Percentiles rank a stretch among this genome's conserved stretches.
Conservation (phyloP, 92 coral and sea anemone genomes). For the Pocillopora grandis region DNA sequence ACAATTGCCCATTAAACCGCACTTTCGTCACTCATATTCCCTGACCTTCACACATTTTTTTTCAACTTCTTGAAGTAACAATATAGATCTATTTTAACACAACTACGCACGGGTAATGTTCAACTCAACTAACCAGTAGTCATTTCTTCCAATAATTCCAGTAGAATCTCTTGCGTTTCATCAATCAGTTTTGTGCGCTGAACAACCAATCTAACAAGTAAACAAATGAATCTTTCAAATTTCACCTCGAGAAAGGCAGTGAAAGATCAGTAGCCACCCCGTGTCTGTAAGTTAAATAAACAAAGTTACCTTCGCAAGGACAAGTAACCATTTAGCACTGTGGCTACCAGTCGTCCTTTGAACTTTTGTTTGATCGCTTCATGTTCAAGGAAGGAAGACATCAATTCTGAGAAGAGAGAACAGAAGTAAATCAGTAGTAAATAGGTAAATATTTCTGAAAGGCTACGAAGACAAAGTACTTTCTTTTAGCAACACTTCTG, state of each 20-base stretch:
- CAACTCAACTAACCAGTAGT: constrained; percentile 72
- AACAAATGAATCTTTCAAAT: not conserved
- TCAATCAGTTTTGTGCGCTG: constrained; percentile 96
- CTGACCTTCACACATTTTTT: not conserved
- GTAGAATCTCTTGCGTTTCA: constrained; percentile 91
- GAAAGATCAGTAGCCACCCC: too few species aligned
- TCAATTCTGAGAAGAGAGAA: constrained; percentile 59
- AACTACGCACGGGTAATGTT: not conserved
- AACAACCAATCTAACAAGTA: constrained; percentile 69
- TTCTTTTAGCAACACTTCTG: not conserved
- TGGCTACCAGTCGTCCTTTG: constrained; percentile 94
- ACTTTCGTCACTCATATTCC: not conserved
- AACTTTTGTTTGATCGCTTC: constrained; percentile 92
- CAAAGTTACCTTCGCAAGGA: constrained; percentile 84
- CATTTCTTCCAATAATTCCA: constrained; percentile 88
- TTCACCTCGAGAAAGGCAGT: too few species aligned
- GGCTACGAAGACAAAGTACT: not conserved
- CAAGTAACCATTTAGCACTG: constrained; percentile 95
- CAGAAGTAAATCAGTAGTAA: not conserved
- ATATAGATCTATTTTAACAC: too few species aligned
- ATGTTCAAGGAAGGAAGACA: constrained; percentile 93
- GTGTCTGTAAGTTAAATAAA: not conserved
- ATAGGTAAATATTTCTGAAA: too few species aligned
- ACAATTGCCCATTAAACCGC: not conserved
- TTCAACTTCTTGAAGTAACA: not conserved